phyloP scores from a whole-genome alignment of 1,140 invertebrate genomes.

The Pseudomyrmex dendroicus region DNA sequence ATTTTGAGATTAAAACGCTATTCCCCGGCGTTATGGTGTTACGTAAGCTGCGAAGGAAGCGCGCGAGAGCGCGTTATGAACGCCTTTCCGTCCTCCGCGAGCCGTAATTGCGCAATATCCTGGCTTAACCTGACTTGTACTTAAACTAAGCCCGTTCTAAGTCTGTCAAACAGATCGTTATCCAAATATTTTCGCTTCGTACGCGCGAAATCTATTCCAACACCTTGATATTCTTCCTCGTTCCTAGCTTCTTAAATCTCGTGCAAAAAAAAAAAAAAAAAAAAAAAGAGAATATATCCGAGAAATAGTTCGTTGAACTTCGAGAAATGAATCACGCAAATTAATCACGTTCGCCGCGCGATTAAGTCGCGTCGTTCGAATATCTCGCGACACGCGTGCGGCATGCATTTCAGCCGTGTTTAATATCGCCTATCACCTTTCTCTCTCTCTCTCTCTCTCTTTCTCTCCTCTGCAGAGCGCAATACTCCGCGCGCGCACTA shows the following conservation, averaged over 20 bases:
- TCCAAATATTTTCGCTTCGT: slow-evolving; percentile 44
- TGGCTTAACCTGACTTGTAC: slow-evolving; percentile 56
- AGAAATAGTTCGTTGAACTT: neutral
- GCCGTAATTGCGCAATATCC: slow-evolving; percentile 68
- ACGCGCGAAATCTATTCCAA: neutral
- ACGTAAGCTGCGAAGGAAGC: slow-evolving; percentile 49
- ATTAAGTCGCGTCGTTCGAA: neutral
- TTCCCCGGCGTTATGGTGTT: slow-evolving; percentile 48
- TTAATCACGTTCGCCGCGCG: neutral
- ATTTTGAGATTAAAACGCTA: slow-evolving; percentile 59
- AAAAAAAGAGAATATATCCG: neutral
- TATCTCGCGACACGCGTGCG: neutral
- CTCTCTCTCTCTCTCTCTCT: neutral
- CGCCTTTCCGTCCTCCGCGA: slow-evolving; percentile 49
- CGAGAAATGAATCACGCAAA: slow-evolving; percentile 1
- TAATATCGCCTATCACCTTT: slow-evolving; percentile 49
- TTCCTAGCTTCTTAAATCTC: neutral
- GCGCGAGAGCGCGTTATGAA: slow-evolving; percentile 60
- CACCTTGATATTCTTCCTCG: too few relatives aligned
- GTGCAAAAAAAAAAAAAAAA: neutral
- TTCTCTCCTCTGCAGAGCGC: slow-evolving; percentile 12
- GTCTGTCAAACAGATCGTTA: slow-evolving; percentile 58
- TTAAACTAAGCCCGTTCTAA: slow-evolving; percentile 58
- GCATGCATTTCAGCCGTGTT: slow-evolving; percentile 6
- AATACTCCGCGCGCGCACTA: slow-evolving; percentile 26